phyloP scores from a whole-genome alignment of 2,888 invertebrate species.

The Melanophora roralis region DNA sequence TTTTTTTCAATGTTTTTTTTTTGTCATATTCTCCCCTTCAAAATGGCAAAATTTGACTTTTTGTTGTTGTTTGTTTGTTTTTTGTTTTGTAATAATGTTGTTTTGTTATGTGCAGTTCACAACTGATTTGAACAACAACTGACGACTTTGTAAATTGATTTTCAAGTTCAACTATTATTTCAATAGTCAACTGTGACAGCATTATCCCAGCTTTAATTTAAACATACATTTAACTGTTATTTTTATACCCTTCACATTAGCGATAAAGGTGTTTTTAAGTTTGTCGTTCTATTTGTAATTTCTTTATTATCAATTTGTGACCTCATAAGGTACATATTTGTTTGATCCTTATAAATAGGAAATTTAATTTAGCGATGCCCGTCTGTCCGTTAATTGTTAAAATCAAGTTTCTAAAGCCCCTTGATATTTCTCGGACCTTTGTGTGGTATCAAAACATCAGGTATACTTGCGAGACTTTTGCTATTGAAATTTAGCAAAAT shows the following conservation, averaged over 20 bases:
- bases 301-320: too few relatives aligned
- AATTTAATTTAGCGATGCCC: too few relatives aligned
- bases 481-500: too few relatives aligned
- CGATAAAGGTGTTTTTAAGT: too few relatives aligned
- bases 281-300: too few relatives aligned
- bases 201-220: constrained; percentile 45
- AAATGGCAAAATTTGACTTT: neutral
- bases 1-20: constrained; percentile 29
- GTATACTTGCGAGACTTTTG: too few relatives aligned
- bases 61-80: neutral
- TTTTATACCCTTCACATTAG: constrained; percentile 21
- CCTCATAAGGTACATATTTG: too few relatives aligned
- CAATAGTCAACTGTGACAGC: constrained; percentile 23
- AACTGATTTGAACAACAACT: constrained; percentile 18
- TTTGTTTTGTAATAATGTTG: neutral
- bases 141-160: constrained; percentile 71
- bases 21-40: neutral
- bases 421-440: too few relatives aligned
- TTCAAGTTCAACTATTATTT: constrained; percentile 71
- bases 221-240: constrained; percentile 53
- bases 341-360: too few relatives aligned
- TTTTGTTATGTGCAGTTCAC: neutral
- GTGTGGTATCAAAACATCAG: too few relatives aligned
- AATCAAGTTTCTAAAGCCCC: too few relatives aligned
- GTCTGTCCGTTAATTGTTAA: too few relatives aligned